Evolutionary conservation across 2,113 vertebrate genomes (phyloP).

Genomic region (Oceanites oceanicus): DNA sequence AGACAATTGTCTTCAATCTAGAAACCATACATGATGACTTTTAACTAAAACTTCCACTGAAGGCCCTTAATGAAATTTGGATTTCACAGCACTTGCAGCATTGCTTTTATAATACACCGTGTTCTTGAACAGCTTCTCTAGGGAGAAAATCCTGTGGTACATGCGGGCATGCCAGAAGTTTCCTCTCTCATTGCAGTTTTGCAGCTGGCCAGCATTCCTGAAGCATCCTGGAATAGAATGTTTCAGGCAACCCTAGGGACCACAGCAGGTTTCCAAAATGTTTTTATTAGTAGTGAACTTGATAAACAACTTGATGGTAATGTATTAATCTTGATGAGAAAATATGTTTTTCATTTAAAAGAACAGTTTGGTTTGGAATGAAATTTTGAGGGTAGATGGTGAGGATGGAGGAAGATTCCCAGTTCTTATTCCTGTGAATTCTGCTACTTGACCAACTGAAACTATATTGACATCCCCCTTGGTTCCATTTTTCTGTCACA

Average conservation of each 20-base stretch:
- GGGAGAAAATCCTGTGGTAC: constrained; percentile 53
- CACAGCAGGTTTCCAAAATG: constrained; percentile 17
- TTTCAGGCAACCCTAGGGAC: constrained; percentile 11
- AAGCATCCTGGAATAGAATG: constrained; percentile 34
- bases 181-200: constrained; percentile 29
- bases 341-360: constrained; percentile 20
- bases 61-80: constrained; percentile 21
- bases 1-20: constrained; percentile 45
- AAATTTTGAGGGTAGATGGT: neutral
- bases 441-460: neutral
- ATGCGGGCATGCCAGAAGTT: constrained; percentile 8
- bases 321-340: constrained; percentile 29
- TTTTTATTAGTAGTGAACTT: constrained; percentile 41
- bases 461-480: neutral
- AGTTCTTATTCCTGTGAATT: neutral
- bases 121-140: constrained; percentile 51
- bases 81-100: constrained; percentile 1
- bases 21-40: constrained; percentile 30
- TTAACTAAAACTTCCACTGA: constrained; percentile 17
- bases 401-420: neutral
- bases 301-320: constrained; percentile 32
- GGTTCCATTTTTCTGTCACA: neutral
- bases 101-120: constrained; percentile 38
- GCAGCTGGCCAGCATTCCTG: constrained; percentile 47
- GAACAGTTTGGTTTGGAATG: neutral